phyloP scores from a whole-genome alignment of 2,888 invertebrate species.

The Azorinus chamasolen region DNA sequence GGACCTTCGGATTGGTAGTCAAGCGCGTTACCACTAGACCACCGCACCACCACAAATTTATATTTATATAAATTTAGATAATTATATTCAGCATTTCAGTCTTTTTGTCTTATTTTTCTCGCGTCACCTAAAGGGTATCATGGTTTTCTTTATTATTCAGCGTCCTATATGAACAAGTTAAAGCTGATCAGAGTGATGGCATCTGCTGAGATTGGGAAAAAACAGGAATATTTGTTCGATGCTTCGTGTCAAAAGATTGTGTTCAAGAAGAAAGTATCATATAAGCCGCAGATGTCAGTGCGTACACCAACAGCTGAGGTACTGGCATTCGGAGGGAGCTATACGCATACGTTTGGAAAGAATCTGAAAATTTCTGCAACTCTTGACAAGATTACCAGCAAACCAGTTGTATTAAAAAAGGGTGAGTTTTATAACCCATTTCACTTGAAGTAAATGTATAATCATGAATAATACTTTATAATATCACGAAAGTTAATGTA shows the following conservation, averaged over 20 bases:
- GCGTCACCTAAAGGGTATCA: too few relatives aligned
- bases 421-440: too few relatives aligned
- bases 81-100: too few relatives aligned
- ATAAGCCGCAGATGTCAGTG: conserved; percentile 60
- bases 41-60: too few relatives aligned
- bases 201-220: conserved; percentile 17
- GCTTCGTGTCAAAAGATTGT: conserved; percentile 57
- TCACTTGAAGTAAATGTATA: too few relatives aligned
- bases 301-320: conserved; percentile 57
- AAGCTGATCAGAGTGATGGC: conserved; percentile 53
- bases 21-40: too few relatives aligned
- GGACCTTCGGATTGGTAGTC: too few relatives aligned
- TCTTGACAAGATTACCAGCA: conserved; percentile 57
- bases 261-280: conserved; percentile 58
- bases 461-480: too few relatives aligned
- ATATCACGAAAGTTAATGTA: too few relatives aligned
- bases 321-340: conserved; percentile 60
- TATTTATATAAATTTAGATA: too few relatives aligned
- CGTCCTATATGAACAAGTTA: conserved; percentile 45
- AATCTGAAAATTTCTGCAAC: conserved; percentile 55
- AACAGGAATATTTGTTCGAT: conserved; percentile 57
- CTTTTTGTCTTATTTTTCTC: too few relatives aligned
- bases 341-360: conserved; percentile 60
- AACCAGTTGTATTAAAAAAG: conserved; percentile 51
- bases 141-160: too few relatives aligned